These are phyloP conservation scores for Parus major DNA, from an alignment of 2,113 vertebrate species.

Conservation along the genomic window DNA sequence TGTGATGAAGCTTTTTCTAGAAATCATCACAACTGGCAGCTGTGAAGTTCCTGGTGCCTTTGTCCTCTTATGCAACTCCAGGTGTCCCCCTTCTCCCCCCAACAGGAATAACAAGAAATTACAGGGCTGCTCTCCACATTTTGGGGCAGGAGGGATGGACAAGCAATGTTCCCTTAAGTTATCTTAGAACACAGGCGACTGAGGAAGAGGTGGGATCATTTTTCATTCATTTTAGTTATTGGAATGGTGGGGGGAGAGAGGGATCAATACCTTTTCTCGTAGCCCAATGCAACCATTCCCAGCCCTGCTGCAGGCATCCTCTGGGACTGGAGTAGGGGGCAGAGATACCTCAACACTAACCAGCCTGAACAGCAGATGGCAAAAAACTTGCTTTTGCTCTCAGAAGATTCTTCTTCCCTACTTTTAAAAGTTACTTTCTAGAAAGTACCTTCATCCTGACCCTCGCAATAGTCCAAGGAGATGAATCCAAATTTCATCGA, in stretches of 20 bases:
- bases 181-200: background rate
- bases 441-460: background rate
- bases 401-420: background rate
- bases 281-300: background rate
- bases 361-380: background rate
- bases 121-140: background rate
- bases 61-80: constrained; percentile 8
- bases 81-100: background rate
- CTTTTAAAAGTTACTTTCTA: background rate
- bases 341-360: background rate
- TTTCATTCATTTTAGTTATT: background rate
- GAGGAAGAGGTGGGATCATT: background rate
- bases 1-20: background rate
- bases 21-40: background rate
- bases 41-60: background rate
- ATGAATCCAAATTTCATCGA: background rate
- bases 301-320: background rate
- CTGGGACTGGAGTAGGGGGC: background rate
- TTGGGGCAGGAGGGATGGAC: background rate
- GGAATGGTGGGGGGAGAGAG: background rate
- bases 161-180: background rate
- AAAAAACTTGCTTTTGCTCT: background rate
- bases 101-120: background rate
- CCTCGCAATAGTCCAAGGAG: background rate
- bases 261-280: background rate